These are phyloP conservation scores for Scalopus aquaticus DNA, from an alignment of 2,113 vertebrate species.

Conservation along the genomic window DNA sequence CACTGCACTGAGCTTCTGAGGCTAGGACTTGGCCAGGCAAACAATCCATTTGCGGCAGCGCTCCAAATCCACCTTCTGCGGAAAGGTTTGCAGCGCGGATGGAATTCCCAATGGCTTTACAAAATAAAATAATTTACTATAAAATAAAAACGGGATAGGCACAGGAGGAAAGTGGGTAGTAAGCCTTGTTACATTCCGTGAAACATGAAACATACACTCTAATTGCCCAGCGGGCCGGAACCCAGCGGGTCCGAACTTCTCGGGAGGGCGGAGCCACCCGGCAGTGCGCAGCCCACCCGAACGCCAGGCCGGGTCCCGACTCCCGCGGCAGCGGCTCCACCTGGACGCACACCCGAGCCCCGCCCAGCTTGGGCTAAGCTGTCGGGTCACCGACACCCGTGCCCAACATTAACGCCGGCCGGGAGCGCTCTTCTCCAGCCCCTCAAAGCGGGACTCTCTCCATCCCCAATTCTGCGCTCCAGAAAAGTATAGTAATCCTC, in stretches of 20 bases:
- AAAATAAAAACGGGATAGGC: neutral
- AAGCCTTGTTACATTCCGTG: neutral
- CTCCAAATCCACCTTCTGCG: conserved; percentile 15
- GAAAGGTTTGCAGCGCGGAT: neutral
- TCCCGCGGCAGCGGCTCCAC: neutral
- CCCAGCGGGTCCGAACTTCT: conserved; percentile 31
- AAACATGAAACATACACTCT: neutral
- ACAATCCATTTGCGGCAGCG: neutral
- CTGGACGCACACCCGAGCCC: neutral
- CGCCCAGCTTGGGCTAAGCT: neutral
- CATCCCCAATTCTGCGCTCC: neutral
- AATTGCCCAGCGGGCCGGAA: neutral
- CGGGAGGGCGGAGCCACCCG: neutral
- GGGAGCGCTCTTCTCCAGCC: neutral
- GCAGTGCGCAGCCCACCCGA: neutral
- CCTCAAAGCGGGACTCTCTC: neutral
- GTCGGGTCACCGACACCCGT: neutral
- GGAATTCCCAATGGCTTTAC: neutral
- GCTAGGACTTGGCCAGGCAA: neutral
- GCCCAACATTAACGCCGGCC: neutral
- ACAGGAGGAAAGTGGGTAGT: neutral
- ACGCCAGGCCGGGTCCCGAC: neutral
- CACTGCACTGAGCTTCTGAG: neutral
- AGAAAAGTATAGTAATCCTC: conserved; percentile 28
- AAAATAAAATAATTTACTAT: neutral